Base-by-base conservation (phyloP, 2,888 invertebrate species). In the Drosophila ezoana region DNA sequence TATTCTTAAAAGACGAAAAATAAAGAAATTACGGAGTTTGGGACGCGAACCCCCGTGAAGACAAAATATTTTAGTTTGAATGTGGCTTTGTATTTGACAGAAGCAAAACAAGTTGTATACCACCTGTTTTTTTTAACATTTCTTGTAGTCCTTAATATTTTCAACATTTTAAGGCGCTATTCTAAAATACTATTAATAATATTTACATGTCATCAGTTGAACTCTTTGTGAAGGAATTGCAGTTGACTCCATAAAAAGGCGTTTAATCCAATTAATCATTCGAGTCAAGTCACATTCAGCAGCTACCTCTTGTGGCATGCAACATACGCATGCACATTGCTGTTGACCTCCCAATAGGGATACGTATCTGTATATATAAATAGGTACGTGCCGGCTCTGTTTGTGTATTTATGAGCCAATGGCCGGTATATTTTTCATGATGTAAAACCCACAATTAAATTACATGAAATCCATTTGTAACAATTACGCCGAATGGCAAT, bases 381-480 rank as follows among this genome's bases (percentile, higher is more conserved):
- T 38, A 33, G 18, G 32, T 54, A 48, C 32, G 28, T 60, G 47
- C 49, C 53, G 51, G 35, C 45, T 57, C 66, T 44, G 54, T 51
- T 47, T 44, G 52, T 38, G 58, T 62, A 78, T 82, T 84, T 80
- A 84, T 74, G 77, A 69, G 76, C 62, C 66, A 69, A 70, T 76
- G 82, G 73, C 68, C 66, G 75, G 81, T 82, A 74, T 86, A 88
- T 88, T 87, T 88, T 84, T 88, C 88, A 84, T 81, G 73, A 78
- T 76, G 76, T 81, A 81, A 88, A 90, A 88, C 90, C 89, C 71
- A 80, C 89, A 90, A 90, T 90, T 90, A 90, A 82, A 84, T 89
- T 89, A 84, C 89, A 79, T 79, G 74, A 87, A 87, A 89, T 85
- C 78, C 89, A 90, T 90, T 90, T 90, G 82, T 90, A 90, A 90